These are phyloP conservation scores for Sebastes trivittatus DNA, from an alignment of 2,797 vertebrate species.

Conservation along the genomic window DNA sequence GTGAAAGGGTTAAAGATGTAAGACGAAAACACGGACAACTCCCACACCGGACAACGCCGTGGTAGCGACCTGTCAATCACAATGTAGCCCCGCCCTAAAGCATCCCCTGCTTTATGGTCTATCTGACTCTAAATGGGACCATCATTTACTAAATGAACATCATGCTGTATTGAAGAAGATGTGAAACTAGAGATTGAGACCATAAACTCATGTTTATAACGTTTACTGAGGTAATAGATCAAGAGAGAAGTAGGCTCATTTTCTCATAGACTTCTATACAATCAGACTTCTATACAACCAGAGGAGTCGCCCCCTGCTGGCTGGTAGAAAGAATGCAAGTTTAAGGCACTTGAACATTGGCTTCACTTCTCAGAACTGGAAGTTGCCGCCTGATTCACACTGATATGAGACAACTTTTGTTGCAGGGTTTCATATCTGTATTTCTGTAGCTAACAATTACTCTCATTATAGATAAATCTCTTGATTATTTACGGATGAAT, in stretches of 20 bases:
- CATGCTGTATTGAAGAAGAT: not conserved
- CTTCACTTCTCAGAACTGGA: not conserved
- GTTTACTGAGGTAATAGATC: not conserved
- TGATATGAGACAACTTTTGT: not conserved
- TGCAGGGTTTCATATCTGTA: not conserved
- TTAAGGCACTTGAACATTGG: not conserved
- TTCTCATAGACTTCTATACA: not conserved
- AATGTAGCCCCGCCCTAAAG: not conserved
- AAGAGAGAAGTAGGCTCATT: not conserved
- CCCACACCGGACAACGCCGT: not conserved
- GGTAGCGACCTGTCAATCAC: not conserved
- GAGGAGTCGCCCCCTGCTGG: not conserved
- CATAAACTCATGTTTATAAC: not conserved
- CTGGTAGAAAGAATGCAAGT: not conserved
- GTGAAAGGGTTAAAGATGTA: not conserved
- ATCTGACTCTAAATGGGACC: not conserved
- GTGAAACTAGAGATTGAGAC: rapidly evolving
- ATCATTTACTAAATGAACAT: not conserved
- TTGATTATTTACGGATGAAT: not conserved
- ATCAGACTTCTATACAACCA: not conserved
- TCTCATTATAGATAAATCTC: slow-evolving; percentile 19
- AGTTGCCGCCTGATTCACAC: rapidly evolving
- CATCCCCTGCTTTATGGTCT: not conserved
- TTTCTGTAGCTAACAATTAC: not conserved
- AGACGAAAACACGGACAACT: not conserved